These are phyloP conservation scores for Mystacornis crossleyi DNA, from an alignment of 2,113 vertebrate species.

Conservation along the genomic window DNA sequence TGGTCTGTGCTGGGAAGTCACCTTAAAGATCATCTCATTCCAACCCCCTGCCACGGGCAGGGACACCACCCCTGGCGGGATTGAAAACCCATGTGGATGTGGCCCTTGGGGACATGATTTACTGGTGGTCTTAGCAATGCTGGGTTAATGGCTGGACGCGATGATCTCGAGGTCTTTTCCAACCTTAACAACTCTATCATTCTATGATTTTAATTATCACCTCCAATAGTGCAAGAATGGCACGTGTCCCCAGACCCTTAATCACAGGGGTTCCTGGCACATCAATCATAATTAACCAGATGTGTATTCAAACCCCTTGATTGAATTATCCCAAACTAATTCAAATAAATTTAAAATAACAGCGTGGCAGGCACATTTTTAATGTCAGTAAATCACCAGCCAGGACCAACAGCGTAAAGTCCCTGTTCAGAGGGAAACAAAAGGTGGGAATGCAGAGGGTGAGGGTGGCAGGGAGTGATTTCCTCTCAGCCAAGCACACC, in stretches of 20 bases:
- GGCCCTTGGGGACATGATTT: neutral
- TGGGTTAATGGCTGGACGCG: neutral
- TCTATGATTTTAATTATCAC: neutral
- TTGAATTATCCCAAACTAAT: slow-evolving; percentile 18
- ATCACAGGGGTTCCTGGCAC: neutral
- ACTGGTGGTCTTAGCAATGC: neutral
- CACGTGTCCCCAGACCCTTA: neutral
- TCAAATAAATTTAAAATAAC: neutral
- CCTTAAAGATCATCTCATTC: neutral
- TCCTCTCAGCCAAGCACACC: neutral
- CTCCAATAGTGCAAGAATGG: neutral
- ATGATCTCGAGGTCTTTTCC: neutral
- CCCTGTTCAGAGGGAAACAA: neutral
- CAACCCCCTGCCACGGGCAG: neutral
- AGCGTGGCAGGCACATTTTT: neutral
- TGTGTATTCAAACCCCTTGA: neutral
- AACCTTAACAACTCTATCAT: neutral
- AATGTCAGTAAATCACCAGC: neutral
- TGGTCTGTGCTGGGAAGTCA: neutral
- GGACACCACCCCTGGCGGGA: neutral
- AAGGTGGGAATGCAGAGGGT: neutral
- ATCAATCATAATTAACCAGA: slow-evolving; percentile 21
- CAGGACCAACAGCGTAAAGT: neutral
- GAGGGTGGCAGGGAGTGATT: neutral
- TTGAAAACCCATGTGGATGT: neutral